Conservation (phyloP, 2,797 vertebrate species). For the Halcyon chelicuti region DNA sequence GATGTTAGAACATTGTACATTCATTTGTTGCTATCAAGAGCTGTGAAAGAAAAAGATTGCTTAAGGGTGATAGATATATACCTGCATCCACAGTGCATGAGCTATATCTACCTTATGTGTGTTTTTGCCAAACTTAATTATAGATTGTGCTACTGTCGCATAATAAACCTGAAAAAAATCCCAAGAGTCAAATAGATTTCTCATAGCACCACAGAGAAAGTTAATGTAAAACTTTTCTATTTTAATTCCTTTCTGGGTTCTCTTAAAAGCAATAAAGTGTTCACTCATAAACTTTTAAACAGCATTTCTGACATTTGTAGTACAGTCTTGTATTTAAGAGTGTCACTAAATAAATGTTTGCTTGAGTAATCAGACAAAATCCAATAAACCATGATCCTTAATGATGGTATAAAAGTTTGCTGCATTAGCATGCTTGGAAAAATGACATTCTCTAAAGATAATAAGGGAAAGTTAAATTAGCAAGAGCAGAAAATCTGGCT, state of each 20-base stretch:
- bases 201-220: not conserved
- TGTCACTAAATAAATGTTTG: slow-evolving; percentile 38
- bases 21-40: not conserved
- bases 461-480: slow-evolving; percentile 22
- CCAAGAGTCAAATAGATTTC: not conserved
- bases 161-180: not conserved
- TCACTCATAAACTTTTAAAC: slow-evolving; percentile 19
- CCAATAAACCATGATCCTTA: slow-evolving; percentile 41
- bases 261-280: not conserved
- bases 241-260: not conserved
- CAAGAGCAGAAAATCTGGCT: slow-evolving; percentile 16
- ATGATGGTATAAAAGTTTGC: slow-evolving; percentile 30
- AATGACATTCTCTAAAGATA: not conserved
- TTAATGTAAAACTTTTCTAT: not conserved
- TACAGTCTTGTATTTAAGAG: not conserved
- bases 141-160: not conserved
- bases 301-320: slow-evolving; percentile 36
- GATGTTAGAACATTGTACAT: not conserved
- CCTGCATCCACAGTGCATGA: not conserved
- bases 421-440: not conserved
- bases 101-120: not conserved
- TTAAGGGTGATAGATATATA: not conserved
- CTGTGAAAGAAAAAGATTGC: slow-evolving; percentile 2
- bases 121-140: not conserved
- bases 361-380: slow-evolving; percentile 42